Conservation (phyloP, 1,140 invertebrate genomes). For the Drosophila lini region DNA sequence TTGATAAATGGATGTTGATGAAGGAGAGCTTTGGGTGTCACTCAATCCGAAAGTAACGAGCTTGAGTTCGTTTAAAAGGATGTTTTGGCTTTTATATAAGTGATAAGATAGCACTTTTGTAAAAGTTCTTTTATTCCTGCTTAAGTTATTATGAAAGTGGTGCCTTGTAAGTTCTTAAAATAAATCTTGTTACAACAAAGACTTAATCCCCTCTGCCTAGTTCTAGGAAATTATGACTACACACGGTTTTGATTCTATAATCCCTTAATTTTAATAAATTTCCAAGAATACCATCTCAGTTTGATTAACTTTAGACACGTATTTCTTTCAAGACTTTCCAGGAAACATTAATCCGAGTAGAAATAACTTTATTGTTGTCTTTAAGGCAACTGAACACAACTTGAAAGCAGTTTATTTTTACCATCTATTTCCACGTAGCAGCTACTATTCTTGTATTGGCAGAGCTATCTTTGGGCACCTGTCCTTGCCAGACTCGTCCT, state of each 20-base stretch:
- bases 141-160: not conserved
- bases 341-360: not conserved
- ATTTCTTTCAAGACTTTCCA: not conserved
- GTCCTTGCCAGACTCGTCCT: slow-evolving; percentile 20
- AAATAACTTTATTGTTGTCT: too few species aligned
- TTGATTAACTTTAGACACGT: not conserved
- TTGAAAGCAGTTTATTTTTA: slow-evolving; percentile 5
- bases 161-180: not conserved
- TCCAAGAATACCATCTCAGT: not conserved
- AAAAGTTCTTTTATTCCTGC: not conserved
- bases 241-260: not conserved
- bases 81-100: not conserved
- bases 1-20: slow-evolving; percentile 53
- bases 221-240: not conserved
- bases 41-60: slow-evolving; percentile 19
- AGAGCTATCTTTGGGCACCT: slow-evolving; percentile 27
- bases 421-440: slow-evolving; percentile 5
- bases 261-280: not conserved
- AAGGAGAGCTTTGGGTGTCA: slow-evolving; percentile 27
- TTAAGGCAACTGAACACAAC: not conserved
- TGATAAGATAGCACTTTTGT: not conserved
- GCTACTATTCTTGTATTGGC: slow-evolving; percentile 19
- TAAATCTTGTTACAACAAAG: not conserved
- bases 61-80: not conserved
- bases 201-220: not conserved